These are phyloP conservation scores for Pterocles burchelli DNA, from an alignment of 2,113 vertebrate genomes.

Conservation along the genomic window DNA sequence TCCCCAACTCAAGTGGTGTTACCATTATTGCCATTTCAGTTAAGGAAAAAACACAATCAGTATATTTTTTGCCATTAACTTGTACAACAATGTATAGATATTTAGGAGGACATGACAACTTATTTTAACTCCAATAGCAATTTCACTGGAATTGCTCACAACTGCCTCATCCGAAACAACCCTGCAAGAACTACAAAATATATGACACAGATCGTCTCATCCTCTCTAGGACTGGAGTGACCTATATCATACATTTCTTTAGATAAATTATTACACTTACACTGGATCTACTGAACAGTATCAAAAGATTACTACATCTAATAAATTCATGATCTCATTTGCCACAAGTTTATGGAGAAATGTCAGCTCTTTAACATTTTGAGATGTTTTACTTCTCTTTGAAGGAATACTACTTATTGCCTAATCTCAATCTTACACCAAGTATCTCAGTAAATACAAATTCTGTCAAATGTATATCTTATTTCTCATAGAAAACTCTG, in stretches of 20 bases:
- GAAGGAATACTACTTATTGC: neutral
- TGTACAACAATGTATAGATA: neutral
- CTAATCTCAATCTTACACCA: neutral
- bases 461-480: neutral
- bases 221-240: neutral
- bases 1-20: neutral
- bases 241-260: neutral
- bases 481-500: neutral
- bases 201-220: neutral
- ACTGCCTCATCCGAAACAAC: neutral
- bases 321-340: neutral
- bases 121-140: neutral
- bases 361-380: neutral
- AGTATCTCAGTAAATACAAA: neutral
- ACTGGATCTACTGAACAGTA: neutral
- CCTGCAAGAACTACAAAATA: neutral
- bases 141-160: neutral
- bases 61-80: neutral
- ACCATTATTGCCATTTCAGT: neutral
- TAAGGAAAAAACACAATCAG: neutral
- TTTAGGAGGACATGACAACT: neutral
- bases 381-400: neutral
- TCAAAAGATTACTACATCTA: neutral
- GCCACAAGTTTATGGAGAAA: neutral
- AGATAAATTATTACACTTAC: neutral